Evolutionary conservation across 2,797 vertebrate species (phyloP).

Genomic region (Pteropus rufus): DNA sequence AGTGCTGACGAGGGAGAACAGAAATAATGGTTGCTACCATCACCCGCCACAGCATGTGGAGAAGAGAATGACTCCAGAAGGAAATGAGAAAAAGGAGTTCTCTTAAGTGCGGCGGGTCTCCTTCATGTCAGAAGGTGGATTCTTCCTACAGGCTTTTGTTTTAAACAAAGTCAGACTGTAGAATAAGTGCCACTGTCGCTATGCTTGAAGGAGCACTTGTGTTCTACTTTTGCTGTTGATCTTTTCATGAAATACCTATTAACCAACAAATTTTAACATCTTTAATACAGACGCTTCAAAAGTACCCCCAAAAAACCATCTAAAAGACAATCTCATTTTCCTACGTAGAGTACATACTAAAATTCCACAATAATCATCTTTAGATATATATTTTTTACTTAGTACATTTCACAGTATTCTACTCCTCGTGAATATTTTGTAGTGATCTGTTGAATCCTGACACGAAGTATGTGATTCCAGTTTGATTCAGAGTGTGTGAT

Average conservation of each 20-base stretch:
- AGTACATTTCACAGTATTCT: conserved; percentile 46
- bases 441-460: conserved; percentile 25
- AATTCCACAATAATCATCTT: conserved; percentile 44
- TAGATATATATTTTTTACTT: conserved; percentile 16
- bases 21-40: not conserved
- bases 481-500: conserved; percentile 64
- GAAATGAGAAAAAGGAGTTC: not conserved
- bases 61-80: not conserved
- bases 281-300: not conserved
- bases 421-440: not conserved
- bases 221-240: not conserved
- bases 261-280: not conserved
- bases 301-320: not conserved
- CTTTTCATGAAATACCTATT: conserved; percentile 22
- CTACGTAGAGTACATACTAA: conserved; percentile 56
- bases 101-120: not conserved
- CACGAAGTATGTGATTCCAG: not conserved
- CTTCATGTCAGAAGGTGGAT: not conserved
- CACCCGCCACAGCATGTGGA: not conserved
- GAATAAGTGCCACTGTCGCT: not conserved
- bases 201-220: not conserved
- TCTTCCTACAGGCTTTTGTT: not conserved
- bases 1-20: not conserved
- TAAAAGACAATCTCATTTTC: not conserved
- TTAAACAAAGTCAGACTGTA: not conserved